phyloP scores from a whole-genome alignment of 2,113 vertebrate species.

The Octodon degus region DNA sequence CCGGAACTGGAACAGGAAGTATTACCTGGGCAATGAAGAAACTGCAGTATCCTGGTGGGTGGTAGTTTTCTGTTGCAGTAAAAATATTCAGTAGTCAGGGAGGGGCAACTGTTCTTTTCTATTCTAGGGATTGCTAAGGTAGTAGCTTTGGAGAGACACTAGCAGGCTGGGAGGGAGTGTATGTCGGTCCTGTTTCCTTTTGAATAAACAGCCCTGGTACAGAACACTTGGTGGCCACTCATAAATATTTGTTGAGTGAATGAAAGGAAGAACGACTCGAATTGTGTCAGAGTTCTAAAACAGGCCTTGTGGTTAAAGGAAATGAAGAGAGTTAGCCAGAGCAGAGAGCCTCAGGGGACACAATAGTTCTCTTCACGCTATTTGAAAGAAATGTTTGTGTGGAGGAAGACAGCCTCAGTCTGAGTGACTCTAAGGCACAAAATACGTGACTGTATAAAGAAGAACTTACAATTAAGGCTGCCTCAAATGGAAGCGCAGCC shows the following conservation, averaged over 20 bases:
- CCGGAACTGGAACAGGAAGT: background rate
- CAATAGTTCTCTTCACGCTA: background rate
- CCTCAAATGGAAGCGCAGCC: background rate
- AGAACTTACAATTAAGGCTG: background rate
- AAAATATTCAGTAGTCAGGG: background rate
- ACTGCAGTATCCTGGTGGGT: background rate
- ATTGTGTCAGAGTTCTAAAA: background rate
- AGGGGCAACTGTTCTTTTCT: background rate
- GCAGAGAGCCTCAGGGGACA: background rate
- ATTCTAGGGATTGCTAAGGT: background rate
- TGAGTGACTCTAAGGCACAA: background rate
- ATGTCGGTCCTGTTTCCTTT: background rate
- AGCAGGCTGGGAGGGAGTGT: background rate
- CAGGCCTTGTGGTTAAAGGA: background rate
- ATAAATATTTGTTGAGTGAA: background rate
- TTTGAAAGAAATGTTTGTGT: conserved; percentile 50
- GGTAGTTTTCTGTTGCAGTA: background rate
- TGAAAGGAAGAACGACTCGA: background rate
- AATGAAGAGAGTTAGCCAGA: conserved; percentile 14
- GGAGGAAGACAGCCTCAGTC: background rate
- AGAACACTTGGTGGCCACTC: background rate
- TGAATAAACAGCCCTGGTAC: background rate
- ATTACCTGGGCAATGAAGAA: background rate
- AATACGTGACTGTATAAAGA: background rate
- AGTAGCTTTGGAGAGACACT: background rate